Base-by-base conservation (phyloP, 2,888 invertebrate species). In the Hesperia comma region DNA sequence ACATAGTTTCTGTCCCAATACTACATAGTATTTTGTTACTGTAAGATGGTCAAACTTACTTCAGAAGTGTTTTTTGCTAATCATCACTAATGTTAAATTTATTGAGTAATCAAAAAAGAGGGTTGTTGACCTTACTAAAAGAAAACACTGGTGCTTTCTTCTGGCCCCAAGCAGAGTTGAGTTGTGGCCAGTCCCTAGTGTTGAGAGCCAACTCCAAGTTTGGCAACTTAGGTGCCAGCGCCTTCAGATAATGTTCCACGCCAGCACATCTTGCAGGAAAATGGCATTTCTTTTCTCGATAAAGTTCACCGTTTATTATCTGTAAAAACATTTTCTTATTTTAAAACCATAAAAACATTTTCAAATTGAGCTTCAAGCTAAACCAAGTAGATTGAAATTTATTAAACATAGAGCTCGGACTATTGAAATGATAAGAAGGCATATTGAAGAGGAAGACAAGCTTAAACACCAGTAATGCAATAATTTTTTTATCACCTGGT, bases 201-300 rank as follows among this genome's bases (percentile, higher is more conserved):
- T 99, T 99, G 19, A 99, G 86, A 14, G 97, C 93, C 69, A 99
- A 88, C 83, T 99, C 99, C 92, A 96, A 94, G 81, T 99, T 94
- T 0, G 97, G 95, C 61, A 98, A 83, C 70, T 95, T 94, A 6
- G 94, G 83, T 51, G 96, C 92, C 6, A 97, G 77, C 76, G 94
- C 93, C 63, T 94, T 86, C 19, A 99, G 84, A 81, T 98, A 99
- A 85, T 99, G 95, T 86, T 99, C 98, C 33, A 99, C 94, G 12
- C 99, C 99, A 69, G 95, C 93, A 87, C 99, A 99, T 74, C 99
- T 94, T 14, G 97, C 95, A 43, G 98, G 98, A 86, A 99, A 99
- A 94, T 98, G 96, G 78, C 99, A 99, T 51, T 95, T 94, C 63
- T 94, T 94, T 71, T 98, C 95, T 58, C 99, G 93, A 81, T 97